These are phyloP conservation scores for Yoshiicerus persimilis DNA, from an alignment of 1,140 invertebrate genomes.

Conservation along the genomic window DNA sequence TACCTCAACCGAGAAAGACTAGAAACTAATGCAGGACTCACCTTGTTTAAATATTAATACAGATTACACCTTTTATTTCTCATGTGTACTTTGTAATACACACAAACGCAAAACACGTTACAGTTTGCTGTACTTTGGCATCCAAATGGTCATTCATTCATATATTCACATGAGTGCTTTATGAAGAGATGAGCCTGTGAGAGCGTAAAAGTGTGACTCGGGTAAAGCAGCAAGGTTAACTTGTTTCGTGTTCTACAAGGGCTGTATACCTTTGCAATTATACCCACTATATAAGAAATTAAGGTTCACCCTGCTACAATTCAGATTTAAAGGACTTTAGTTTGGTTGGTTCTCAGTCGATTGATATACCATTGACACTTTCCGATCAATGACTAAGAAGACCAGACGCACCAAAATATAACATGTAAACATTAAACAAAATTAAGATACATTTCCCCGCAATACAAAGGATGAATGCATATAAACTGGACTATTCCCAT, in stretches of 20 bases:
- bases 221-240: background rate
- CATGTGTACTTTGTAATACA: background rate
- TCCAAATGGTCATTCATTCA: constrained; percentile 25
- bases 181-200: background rate
- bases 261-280: too few relatives aligned
- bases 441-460: background rate
- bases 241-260: background rate
- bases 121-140: constrained; percentile 7
- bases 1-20: background rate
- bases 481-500: background rate
- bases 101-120: background rate
- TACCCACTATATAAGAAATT: too few relatives aligned
- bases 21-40: too few relatives aligned
- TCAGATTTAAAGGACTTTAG: too few relatives aligned
- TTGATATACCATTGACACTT: too few relatives aligned
- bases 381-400: background rate
- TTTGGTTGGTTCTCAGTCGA: too few relatives aligned
- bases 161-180: background rate
- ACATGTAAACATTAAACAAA: background rate
- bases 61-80: background rate
- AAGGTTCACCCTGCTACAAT: too few relatives aligned
- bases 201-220: background rate
- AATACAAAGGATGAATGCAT: background rate
- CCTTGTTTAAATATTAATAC: background rate
- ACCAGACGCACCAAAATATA: background rate